Conservation (phyloP, 2,113 vertebrate species). For the Corapipo altera region DNA sequence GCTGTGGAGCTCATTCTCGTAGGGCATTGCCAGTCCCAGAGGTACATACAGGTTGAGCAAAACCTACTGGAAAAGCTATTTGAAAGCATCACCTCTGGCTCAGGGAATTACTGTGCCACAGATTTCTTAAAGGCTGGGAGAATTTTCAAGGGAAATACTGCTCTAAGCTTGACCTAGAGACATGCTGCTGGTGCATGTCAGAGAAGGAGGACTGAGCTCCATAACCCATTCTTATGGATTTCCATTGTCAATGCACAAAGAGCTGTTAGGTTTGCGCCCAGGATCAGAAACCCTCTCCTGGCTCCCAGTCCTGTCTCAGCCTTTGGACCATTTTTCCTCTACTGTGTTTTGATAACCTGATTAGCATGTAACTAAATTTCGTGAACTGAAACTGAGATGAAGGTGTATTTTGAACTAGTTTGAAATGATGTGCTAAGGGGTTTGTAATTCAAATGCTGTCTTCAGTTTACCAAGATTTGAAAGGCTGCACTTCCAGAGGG, state of each 20-base stretch:
- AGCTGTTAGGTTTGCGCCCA: not conserved
- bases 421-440: not conserved
- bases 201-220: not conserved
- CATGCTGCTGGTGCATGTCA: not conserved
- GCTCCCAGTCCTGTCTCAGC: not conserved
- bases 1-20: not conserved
- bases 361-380: not conserved
- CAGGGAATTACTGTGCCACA: not conserved
- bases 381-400: not conserved
- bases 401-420: not conserved
- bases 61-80: not conserved
- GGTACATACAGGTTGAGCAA: not conserved
- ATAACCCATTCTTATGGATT: rapidly evolving
- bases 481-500: not conserved
- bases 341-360: not conserved
- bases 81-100: not conserved
- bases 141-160: not conserved
- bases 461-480: not conserved
- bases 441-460: constrained; percentile 13
- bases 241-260: not conserved
- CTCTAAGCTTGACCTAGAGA: not conserved
- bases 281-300: not conserved
- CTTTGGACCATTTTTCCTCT: not conserved
- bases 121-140: not conserved
- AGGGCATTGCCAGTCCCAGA: not conserved